Base-by-base conservation (phyloP, 2,888 invertebrate genomes). In the Phlogophora meticulosa region DNA sequence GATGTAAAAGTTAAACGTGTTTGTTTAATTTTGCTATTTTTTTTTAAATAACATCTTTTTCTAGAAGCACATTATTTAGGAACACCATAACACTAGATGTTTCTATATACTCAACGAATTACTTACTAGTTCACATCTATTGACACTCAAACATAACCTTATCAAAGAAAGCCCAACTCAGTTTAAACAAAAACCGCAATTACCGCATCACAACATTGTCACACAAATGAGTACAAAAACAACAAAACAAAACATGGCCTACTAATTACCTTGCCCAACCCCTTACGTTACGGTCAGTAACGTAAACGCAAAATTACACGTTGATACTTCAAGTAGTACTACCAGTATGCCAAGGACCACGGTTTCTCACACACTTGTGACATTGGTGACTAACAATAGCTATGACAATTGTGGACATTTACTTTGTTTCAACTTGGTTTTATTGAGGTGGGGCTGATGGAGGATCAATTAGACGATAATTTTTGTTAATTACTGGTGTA, bases 311-410 rank as follows among this genome's bases (percentile, higher is more conserved):
- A 73, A 78, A 79, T 76, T 68, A 76, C 63, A 69, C 24, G 66
- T 71, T 64, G 56, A 58, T 43, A 38, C 32, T 60, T 40, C 2
- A 36, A 13, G 46, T 48, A 24, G 46, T 55, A 55, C 17, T 38
- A 55, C 59, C n/a, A 72, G 76, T 74, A 49, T 66, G 82, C 76
- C 81, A 81, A 81, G 81, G 81, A 74, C 72, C 51, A 9, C 5
- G 55, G 63, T 53, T 78, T 73, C 75, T 59, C 78, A 78, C 75
- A 77, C 65, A 38, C 74, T 67, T 72, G 63, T 76, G 74, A 76
- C 76, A 78, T 76, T 76, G 76, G 34, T 49, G 59, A 68, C 53
- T 46, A 78, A 76, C 76, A 78, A 78, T 76, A 42, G 49, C 13
- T 49, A 34, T 34, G 55, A 55, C 78, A 51, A 60, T 49, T 32